Evolutionary conservation across 2,113 vertebrate genomes (phyloP).

Genomic region (Grammomys surdaster): DNA sequence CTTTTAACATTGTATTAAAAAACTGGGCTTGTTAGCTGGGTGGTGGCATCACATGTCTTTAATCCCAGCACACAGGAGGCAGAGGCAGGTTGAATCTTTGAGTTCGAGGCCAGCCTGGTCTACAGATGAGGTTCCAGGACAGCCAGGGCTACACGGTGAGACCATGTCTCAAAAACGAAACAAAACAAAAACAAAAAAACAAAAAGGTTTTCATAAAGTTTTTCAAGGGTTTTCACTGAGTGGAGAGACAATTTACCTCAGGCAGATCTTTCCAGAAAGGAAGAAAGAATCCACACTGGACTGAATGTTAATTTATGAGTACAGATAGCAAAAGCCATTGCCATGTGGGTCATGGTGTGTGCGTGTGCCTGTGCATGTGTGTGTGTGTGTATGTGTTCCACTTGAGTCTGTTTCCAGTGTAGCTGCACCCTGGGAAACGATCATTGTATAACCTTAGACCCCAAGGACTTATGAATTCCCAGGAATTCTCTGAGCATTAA

Average conservation of each 20-base stretch:
- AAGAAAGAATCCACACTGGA: neutral
- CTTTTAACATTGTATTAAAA: neutral
- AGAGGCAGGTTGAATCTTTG: neutral
- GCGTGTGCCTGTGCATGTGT: constrained; percentile 59
- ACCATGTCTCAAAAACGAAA: no score
- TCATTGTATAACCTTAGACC: constrained; percentile 80
- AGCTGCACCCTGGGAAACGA: constrained; percentile 80
- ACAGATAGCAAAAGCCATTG: neutral
- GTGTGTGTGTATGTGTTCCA: constrained; percentile 68
- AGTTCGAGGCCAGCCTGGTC: neutral
- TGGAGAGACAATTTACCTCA: neutral
- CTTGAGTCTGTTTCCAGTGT: constrained; percentile 83
- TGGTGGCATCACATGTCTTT: neutral
- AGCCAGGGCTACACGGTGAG: neutral
- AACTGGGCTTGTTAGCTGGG: neutral
- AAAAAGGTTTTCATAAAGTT: neutral
- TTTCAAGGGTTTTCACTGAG: neutral
- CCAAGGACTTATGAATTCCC: constrained; percentile 85
- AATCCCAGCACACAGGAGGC: neutral
- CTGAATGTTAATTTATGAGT: neutral
- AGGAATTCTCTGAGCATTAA: constrained; percentile 78
- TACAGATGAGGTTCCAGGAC: neutral
- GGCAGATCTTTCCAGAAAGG: neutral
- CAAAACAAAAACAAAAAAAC: neutral
- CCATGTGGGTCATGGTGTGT: neutral